Evolutionary conservation across 1,140 invertebrate genomes (phyloP).

Genomic region (Ephestia elutella): DNA sequence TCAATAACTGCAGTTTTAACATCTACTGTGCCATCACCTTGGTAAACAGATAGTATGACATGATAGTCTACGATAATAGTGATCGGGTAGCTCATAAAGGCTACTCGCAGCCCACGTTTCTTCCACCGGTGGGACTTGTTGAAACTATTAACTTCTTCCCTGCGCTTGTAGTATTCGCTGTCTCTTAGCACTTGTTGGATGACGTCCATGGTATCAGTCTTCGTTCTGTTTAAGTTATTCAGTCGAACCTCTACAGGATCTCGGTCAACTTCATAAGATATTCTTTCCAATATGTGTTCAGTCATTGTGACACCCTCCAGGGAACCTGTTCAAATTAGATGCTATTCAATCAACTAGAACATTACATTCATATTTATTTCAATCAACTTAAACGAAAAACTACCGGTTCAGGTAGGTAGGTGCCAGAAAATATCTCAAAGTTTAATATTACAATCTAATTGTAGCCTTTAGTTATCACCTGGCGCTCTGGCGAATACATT

Average conservation of each 20-base stretch:
- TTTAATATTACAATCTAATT: no score
- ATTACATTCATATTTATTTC: no score
- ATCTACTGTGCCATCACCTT: constrained; percentile 83
- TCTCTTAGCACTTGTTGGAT: constrained; percentile 60
- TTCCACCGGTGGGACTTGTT: constrained; percentile 85
- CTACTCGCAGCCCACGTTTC: constrained; percentile 80
- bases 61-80: constrained; percentile 70
- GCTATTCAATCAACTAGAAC: no score
- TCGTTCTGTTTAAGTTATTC: constrained; percentile 75
- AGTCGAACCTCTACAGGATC: constrained; percentile 82
- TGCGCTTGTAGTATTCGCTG: constrained; percentile 73
- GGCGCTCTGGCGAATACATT: constrained; percentile 79
- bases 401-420: no score
- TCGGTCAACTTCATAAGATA: constrained; percentile 78
- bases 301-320: constrained; percentile 79
- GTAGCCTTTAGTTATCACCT: constrained; percentile 51
- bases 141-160: constrained; percentile 73
- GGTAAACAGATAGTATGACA: constrained; percentile 80
- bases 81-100: constrained; percentile 78
- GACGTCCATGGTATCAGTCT: constrained; percentile 69
- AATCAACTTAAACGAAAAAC: no score
- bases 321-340: constrained; percentile 64
- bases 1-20: constrained; percentile 86
- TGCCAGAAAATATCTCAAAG: no score
- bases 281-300: constrained; percentile 89